A percentile compares a stretch with the other conserved stretches of the same genome.
Evolutionary conservation across 2,113 vertebrate genomes (phyloP).

Genomic region (Notarius lentiginosus): DNA sequence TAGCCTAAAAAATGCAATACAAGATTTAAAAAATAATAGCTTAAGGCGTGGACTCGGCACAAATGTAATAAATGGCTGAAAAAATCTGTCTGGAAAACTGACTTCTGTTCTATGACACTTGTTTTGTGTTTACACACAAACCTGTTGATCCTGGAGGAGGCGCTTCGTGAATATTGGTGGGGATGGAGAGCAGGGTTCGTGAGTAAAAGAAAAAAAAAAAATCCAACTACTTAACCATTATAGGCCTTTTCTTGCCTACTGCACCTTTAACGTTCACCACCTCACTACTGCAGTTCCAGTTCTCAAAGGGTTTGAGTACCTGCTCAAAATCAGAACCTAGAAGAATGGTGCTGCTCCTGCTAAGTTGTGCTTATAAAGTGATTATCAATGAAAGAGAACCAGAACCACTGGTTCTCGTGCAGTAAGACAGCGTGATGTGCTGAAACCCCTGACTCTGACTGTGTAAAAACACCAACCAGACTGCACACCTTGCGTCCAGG

Average conservation of each 20-base stretch:
- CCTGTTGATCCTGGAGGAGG: background rate
- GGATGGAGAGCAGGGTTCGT: background rate
- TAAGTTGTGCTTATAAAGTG: background rate
- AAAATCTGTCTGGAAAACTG: background rate
- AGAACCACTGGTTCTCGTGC: background rate
- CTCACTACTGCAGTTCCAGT: background rate
- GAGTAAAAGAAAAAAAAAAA: background rate
- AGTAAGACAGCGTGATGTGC: background rate
- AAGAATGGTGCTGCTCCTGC: no score
- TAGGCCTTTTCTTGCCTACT: background rate
- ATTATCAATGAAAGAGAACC: background rate
- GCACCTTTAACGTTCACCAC: background rate
- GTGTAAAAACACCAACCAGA: background rate
- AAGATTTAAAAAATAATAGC: background rate
- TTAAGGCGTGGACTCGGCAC: background rate
- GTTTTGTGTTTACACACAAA: background rate
- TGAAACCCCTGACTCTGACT: background rate
- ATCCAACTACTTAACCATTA: background rate
- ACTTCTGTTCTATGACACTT: background rate
- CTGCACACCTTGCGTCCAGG: constrained; percentile 80
- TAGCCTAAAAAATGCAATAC: background rate
- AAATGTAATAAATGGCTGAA: background rate
- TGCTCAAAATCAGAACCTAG: background rate
- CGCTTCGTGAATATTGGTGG: background rate
- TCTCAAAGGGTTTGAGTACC: background rate